phyloP scores from a whole-genome alignment of 1,140 invertebrate genomes.

The Euura saliciscinereae region DNA sequence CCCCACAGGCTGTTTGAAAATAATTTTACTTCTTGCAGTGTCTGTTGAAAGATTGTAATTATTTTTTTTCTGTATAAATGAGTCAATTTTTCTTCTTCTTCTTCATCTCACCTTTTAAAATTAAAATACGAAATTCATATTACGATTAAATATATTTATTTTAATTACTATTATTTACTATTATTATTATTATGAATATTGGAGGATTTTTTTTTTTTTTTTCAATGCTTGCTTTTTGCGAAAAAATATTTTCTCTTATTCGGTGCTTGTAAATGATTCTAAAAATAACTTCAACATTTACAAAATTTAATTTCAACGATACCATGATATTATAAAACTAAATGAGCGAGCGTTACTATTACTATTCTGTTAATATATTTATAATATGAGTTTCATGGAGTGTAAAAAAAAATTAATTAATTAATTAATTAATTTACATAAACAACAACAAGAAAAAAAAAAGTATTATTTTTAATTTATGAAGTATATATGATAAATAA shows the following conservation, averaged over 20 bases:
- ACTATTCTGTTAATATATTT: conserved; percentile 9
- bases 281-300: too few species aligned
- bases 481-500: background rate
- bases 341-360: background rate
- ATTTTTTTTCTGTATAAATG: background rate
- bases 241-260: background rate
- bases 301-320: background rate
- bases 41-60: background rate
- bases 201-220: background rate
- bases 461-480: conserved; percentile 57
- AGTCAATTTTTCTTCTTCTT: background rate
- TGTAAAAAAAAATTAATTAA: conserved; percentile 29
- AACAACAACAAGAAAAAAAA: conserved; percentile 15
- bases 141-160: conserved; percentile 4
- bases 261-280: background rate
- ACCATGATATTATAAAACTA: background rate
- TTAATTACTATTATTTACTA: background rate
- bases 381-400: conserved; percentile 17
- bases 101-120: background rate
- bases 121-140: background rate
- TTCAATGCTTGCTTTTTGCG: background rate
- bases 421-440: background rate
- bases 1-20: conserved; percentile 24
- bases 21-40: conserved; percentile 19
- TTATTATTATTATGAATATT: background rate